phyloP scores from a whole-genome alignment of 2,797 vertebrate species.

The Chelidonichthys spinosus region DNA sequence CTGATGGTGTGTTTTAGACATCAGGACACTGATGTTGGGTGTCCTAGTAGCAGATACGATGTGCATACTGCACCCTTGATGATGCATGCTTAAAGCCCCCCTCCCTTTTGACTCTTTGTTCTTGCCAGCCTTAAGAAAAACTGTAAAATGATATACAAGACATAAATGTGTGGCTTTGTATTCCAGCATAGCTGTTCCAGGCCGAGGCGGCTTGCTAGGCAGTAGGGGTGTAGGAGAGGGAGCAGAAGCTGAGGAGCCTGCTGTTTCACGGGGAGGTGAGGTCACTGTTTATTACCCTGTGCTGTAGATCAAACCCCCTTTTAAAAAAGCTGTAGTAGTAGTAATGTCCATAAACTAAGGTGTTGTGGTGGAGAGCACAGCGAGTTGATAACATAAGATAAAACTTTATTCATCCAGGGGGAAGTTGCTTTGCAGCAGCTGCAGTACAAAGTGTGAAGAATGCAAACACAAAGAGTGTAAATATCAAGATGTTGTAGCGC shows the following conservation, averaged over 20 bases:
- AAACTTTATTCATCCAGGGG: background rate
- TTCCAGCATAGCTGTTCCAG: slow-evolving; percentile 76
- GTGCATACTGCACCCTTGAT: background rate
- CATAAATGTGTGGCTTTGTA: background rate
- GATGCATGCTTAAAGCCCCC: background rate
- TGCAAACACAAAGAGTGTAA: background rate
- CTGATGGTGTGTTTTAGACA: slow-evolving; percentile 6
- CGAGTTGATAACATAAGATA: slow-evolving; percentile 6
- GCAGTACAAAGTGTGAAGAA: background rate
- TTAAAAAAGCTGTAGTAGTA: background rate
- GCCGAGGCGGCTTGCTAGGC: slow-evolving; percentile 67
- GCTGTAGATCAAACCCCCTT: background rate
- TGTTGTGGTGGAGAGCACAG: background rate
- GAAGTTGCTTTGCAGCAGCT: background rate
- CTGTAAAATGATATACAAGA: background rate
- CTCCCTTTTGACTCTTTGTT: background rate
- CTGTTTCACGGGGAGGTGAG: slow-evolving; percentile 77
- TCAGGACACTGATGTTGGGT: background rate
- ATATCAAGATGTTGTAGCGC: background rate
- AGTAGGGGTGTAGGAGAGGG: slow-evolving; percentile 81
- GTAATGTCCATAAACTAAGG: background rate
- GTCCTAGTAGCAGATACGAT: background rate
- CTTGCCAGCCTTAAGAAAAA: background rate
- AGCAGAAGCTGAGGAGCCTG: slow-evolving; percentile 81
- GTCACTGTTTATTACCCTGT: background rate